Base-by-base conservation (phyloP, 2,888 invertebrate species). In the Andrena hattorfiana region DNA sequence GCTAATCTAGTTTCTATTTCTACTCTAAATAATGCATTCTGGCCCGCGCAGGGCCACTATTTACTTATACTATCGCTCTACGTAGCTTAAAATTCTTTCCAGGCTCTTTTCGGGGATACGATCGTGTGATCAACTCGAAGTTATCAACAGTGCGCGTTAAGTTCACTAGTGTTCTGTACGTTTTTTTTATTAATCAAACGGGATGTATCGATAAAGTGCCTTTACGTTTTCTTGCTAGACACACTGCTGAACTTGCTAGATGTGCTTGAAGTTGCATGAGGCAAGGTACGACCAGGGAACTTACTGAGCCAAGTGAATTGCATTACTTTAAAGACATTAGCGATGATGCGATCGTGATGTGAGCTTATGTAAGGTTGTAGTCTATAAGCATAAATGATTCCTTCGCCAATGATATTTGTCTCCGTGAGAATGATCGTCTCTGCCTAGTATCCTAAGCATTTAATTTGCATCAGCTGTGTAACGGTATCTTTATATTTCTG, bases 1-100 rank as follows among this genome's bases (percentile, higher is more conserved):
- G 90, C 93, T 94, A 93, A 93, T 94, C 94, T 94, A 93, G 87
- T 93, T 84, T 92, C 93, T 93, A 93, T 89, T 84, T 92, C 93
- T 93, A 91, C 90, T 90, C 90, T 90, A 90, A 85, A 81, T 48
- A 56, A 75, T 84, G 78, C 84, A 83, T 77, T 84, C 76, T 88
- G 73, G 79, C 85, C 75, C 71, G 69, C 82, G 23, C 63, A 81
- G 78, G n/a, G 56, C 72, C 23, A 49, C 66, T 87, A 80, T 59
- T 51, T 42, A 54, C 30, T 60, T 71, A 54, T 66, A 59, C 63
- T 23, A 32, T 35, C 56, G 32, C 60, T 63, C 49, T 48, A 63
- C 54, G 56, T 56, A 48, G 35, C 7, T 26, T 26, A 20, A 73
- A 60, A 51, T 64, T 71, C 26, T 63, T 63, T 10, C 60, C 26